Conservation (phyloP, 2,113 vertebrate genomes). For the Apodemus speciosus region DNA sequence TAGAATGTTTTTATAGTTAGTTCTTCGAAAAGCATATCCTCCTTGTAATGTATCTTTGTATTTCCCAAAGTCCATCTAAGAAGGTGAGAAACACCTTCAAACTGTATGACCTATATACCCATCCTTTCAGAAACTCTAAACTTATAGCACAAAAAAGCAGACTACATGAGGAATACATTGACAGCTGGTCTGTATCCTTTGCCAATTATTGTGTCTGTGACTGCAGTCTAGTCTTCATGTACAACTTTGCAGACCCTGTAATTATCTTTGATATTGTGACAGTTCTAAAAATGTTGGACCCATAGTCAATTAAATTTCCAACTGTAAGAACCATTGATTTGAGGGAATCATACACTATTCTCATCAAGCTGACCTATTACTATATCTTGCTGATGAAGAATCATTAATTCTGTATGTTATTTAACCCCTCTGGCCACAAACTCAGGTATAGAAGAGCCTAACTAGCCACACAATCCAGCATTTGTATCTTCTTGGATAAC, state of each 20-base stretch:
- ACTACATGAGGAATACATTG: conserved; percentile 31
- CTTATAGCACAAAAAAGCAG: conserved; percentile 21
- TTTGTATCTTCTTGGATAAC: neutral
- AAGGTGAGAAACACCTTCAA: neutral
- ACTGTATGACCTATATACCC: neutral
- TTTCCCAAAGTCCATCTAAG: conserved; percentile 13
- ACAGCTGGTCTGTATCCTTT: conserved; percentile 44
- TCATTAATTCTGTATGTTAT: conserved; percentile 68
- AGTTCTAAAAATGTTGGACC: conserved; percentile 69
- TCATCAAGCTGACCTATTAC: conserved; percentile 42
- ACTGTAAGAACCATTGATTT: conserved; percentile 69
- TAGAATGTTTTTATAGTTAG: conserved; percentile 24
- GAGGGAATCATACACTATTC: conserved; percentile 46
- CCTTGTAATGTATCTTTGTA: neutral
- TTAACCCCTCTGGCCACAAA: conserved; percentile 13
- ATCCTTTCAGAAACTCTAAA: conserved; percentile 42
- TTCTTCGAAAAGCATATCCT: conserved; percentile 2
- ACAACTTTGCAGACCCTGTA: conserved; percentile 40
- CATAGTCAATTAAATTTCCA: conserved; percentile 75
- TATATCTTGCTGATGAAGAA: conserved; percentile 53
- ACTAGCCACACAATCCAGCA: neutral
- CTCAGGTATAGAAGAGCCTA: neutral
- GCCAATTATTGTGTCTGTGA: conserved; percentile 66
- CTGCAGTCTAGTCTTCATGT: conserved; percentile 59
- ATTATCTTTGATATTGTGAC: conserved; percentile 67